Conservation (phyloP, 1,140 invertebrate genomes). For the Gonatopus flavifemur region DNA sequence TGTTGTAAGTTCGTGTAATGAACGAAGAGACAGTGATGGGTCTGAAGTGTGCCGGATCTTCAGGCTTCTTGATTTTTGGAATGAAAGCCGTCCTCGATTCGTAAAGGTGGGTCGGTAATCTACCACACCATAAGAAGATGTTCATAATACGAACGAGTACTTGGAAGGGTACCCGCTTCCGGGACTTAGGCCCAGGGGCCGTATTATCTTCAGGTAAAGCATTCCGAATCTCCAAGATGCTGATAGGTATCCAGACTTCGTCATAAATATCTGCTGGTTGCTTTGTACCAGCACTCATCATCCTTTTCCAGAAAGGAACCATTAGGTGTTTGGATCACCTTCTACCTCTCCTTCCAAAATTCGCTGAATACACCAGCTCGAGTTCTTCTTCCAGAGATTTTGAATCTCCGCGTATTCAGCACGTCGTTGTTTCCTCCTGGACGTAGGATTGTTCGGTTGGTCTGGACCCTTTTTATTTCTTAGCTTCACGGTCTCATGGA, state of each 20-base stretch:
- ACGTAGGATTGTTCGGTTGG: not conserved
- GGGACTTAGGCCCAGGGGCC: conserved; percentile 4
- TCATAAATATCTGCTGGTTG: not conserved
- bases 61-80: conserved; percentile 22
- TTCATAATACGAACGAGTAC: conserved; percentile 7
- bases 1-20: conserved; percentile 20
- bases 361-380: not conserved
- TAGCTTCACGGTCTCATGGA: not conserved
- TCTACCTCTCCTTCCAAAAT: not conserved
- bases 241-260: conserved; percentile 5
- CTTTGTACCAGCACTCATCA: not conserved
- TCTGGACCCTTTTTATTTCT: not conserved
- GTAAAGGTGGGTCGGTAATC: conserved; percentile 21
- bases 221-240: not conserved
- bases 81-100: conserved; percentile 33
- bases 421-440: not conserved
- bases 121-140: conserved; percentile 5
- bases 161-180: not conserved
- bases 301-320: conserved; percentile 16
- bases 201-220: not conserved
- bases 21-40: conserved; percentile 31
- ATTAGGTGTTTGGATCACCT: conserved; percentile 8
- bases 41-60: conserved; percentile 19
- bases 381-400: conserved; percentile 16
- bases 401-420: conserved; percentile 19